Evolutionary conservation across 2,888 invertebrate genomes (phyloP), one percentile per base, ranked within the genome.

Genomic region (Nysson spinosus): DNA sequence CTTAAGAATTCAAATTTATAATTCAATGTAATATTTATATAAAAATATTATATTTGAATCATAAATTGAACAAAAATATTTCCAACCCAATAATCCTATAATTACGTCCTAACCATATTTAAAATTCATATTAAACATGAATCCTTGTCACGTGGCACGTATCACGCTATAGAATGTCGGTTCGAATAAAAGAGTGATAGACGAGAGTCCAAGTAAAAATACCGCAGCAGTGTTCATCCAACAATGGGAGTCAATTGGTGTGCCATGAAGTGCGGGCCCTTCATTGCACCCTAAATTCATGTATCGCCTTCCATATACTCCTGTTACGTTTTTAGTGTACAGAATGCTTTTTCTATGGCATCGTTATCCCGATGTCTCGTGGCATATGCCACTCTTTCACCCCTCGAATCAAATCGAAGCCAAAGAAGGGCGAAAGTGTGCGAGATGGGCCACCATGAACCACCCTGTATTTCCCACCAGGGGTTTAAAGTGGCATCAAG

Each of bases 161-260:
- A 73, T 79, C 69, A 35, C 46, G 37, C 34, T 47, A 50, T 65
- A 60, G 35, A 71, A 66, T 71, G 73, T 46, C 66, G 70, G 55
- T 42, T 62, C 62, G 71, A 72, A 73, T 62, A 75, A 72, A 73
- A 63, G 63, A 62, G 22, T 55, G 39, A n/a, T 39, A 37, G 60
- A 70, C 63, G 67, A 60, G 62, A 69, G 66, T 63, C 67, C 58
- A 50, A 68, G 56, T 61, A 70, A 82, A 80, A 82, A 81, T 82
- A 79, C 77, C 78, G 61, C 76, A 79, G 56, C 58, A 40, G 44
- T 35, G 70, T 68, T 71, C 74, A 55, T 49, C 56, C 63, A 71
- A 83, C 83, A 83, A 84, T 83, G 65, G 76, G 62, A 81, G 82
- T 84, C 83, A 83, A 83, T 83, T 82, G 83, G 73, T 66, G 60